Conservation (phyloP, 2,888 invertebrate species). For the Meteorus cinctellus region DNA sequence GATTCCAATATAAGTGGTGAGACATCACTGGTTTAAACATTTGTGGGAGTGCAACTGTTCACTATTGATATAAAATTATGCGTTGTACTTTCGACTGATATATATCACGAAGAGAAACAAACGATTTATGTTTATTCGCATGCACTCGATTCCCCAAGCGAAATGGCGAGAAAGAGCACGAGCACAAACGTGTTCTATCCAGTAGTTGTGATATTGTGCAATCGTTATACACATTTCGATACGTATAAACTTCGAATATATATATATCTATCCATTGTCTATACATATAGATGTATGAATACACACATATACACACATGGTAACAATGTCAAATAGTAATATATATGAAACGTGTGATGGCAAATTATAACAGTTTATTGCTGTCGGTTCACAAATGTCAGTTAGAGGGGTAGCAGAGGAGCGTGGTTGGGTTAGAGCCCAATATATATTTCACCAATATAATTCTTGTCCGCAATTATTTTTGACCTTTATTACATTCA, state of each 20-base stretch:
- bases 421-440: neutral
- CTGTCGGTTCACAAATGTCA: conserved; percentile 23
- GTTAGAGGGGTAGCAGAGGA: neutral
- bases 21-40: conserved; percentile 53
- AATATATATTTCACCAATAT: conserved; percentile 7
- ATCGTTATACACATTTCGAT: conserved; percentile 11
- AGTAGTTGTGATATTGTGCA: conserved; percentile 6
- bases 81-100: conserved; percentile 48
- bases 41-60: conserved; percentile 55
- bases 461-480: conserved; percentile 7
- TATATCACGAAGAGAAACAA: conserved; percentile 52
- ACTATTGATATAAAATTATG: conserved; percentile 50
- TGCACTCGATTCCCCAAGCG: conserved; percentile 41
- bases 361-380: conserved; percentile 27
- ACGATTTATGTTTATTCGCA: conserved; percentile 58
- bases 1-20: conserved; percentile 54
- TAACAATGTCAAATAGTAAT: conserved; percentile 21
- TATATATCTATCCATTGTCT: neutral
- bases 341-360: conserved; percentile 18
- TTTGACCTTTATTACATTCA: conserved; percentile 20
- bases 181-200: neutral
- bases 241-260: neutral
- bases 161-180: neutral
- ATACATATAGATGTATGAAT: neutral
- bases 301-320: neutral